Conservation (phyloP, 2,113 vertebrate species). For the Otus sunia region DNA sequence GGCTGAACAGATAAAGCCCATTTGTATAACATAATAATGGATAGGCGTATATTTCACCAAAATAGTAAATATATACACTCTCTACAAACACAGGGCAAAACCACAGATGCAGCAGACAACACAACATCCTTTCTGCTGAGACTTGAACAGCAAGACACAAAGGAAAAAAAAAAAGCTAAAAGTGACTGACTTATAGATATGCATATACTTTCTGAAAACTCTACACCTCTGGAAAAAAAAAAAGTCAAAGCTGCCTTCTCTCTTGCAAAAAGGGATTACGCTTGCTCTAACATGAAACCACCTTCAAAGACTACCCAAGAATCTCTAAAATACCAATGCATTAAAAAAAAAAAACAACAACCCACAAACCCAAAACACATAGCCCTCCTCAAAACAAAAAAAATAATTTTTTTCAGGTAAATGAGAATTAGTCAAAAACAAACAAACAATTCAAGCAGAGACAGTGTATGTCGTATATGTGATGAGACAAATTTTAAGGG, state of each 20-base stretch:
- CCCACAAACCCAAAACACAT: not conserved
- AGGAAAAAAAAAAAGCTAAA: not conserved
- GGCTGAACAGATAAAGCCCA: constrained; percentile 41
- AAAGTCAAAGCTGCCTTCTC: not conserved
- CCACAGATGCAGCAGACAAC: constrained; percentile 6
- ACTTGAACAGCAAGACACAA: constrained; percentile 25
- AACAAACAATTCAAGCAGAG: not conserved
- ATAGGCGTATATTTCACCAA: constrained; percentile 19
- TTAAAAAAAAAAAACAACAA: not conserved
- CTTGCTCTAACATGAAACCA: constrained; percentile 46
- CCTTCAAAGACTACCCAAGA: constrained; percentile 47
- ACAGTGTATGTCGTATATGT: not conserved
- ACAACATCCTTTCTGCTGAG: constrained; percentile 41
- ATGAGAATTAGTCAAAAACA: constrained; percentile 14
- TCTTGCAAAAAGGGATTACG: constrained; percentile 28
- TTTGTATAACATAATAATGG: constrained; percentile 46
- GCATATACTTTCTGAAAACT: not conserved
- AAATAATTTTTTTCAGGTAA: not conserved
- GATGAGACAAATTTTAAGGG: constrained; percentile 29
- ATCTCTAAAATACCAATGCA: constrained; percentile 33
- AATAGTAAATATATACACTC: constrained; percentile 42
- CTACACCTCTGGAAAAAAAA: not conserved
- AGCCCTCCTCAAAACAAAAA: not conserved
- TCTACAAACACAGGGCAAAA: constrained; percentile 21
- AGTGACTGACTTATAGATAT: not conserved